Base-by-base conservation (phyloP, 1,140 invertebrate genomes). In the Tetragnatha versicolor region DNA sequence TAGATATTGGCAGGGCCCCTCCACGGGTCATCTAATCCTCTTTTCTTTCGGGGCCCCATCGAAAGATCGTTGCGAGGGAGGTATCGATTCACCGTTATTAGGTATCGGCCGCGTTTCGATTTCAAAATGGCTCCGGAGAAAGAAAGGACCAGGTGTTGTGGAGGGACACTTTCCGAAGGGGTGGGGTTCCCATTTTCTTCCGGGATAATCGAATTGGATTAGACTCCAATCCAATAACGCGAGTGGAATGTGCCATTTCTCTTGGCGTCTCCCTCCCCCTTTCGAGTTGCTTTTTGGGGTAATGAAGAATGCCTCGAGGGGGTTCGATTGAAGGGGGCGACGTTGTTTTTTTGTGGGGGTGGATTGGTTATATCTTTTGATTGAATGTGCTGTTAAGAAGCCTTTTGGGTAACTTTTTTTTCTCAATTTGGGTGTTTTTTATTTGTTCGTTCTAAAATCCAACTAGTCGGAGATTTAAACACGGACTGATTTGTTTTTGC, bases 211-310 rank as follows among this genome's bases (percentile, higher is more conserved):
- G 70, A 73, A 73, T 73, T 73, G 55, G 70, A 73, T 73, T 73
- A 73, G 70, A 73, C 42, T 47, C 70, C 22, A 53, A 47, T 73
- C 70, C 70, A 73, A 73, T 73, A 73, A 72, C 69, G 69, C 69
- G 69, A 72, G 53, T 72, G 69, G 69, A 72, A 72, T 72, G 69
- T 58, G 17, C 69, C 17, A 31, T 39, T 27, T 58, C 49, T 33
- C 35, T 69, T 35, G 5, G 9, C 22, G 27, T 49, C 2, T 25
- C 12, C 33, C 27, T 2, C 14, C 29, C 9, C 27, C 20, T 20
- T 9, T 3, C 17, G 31, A 17, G 55, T 33, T 58, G 55, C 29
- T 7, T 58, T 31, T 58, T 58, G 29, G 27, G 31, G 14, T 29
- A 17, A n/a, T 31, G 7, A 55, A 29, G 17, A 31, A 31, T 58